Conservation (phyloP, 2,797 vertebrate species). For the Poecilia gillii region DNA sequence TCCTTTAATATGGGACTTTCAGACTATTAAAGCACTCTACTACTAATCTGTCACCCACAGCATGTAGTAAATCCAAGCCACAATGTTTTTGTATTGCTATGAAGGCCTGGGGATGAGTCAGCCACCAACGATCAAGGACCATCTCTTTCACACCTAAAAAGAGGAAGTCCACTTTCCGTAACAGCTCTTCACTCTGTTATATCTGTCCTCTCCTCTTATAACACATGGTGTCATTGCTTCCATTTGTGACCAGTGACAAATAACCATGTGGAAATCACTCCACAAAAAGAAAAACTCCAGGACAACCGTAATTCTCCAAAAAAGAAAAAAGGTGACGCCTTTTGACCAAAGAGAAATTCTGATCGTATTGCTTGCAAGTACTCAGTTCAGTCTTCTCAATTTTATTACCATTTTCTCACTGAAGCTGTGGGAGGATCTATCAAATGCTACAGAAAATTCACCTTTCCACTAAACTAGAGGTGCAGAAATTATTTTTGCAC, state of each 20-base stretch:
- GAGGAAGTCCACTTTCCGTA: conserved; percentile 40
- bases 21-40: background rate
- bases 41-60: background rate
- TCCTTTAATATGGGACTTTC: background rate
- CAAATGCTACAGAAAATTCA: no score
- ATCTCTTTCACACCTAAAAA: conserved; percentile 39
- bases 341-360: background rate
- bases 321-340: background rate
- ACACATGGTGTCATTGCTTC: conserved; percentile 24
- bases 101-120: conserved; percentile 21
- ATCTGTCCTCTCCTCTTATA: conserved; percentile 2
- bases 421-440: no score
- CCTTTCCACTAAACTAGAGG: no score
- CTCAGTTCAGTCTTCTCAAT: background rate
- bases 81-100: background rate
- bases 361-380: background rate
- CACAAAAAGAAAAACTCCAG: conserved; percentile 23
- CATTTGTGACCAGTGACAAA: conserved; percentile 54
- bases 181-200: conserved; percentile 8
- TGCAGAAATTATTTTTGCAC: no score
- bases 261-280: conserved; percentile 13
- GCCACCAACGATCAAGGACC: conserved; percentile 1
- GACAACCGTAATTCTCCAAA: background rate
- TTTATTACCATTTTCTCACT: no score
- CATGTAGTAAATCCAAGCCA: background rate